Conservation (phyloP, 2,113 vertebrate species). For the Gnathonemus longibarbis region DNA sequence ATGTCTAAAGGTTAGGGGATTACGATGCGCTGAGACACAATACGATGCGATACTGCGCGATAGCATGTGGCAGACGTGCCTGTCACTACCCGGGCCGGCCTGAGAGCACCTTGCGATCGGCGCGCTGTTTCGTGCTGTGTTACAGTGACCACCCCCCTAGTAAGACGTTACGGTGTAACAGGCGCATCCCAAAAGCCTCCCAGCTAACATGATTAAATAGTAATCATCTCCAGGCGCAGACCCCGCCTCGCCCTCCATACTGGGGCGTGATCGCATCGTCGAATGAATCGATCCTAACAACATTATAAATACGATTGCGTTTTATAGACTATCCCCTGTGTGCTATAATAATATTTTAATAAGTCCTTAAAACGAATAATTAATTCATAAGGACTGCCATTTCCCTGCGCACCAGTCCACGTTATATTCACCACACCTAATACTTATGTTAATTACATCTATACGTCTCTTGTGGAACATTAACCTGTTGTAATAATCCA, state of each 20-base stretch:
- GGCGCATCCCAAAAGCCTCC: slow-evolving; percentile 30
- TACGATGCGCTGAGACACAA: neutral
- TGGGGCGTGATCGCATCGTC: slow-evolving; percentile 29
- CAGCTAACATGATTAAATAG: slow-evolving; percentile 40
- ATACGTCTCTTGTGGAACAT: neutral
- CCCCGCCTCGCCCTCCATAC: slow-evolving; percentile 51
- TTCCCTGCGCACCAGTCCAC: neutral
- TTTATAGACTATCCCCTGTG: neutral
- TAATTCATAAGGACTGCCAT: neutral
- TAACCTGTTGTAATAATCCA: neutral
- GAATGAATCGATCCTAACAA: neutral
- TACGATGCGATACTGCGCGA: neutral
- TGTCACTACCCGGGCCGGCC: neutral
- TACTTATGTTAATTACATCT: neutral
- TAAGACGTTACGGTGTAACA: neutral
- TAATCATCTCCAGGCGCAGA: slow-evolving; percentile 44
- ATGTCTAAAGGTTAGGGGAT: slow-evolving; percentile 46
- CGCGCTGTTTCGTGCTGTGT: neutral
- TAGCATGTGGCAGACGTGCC: neutral
- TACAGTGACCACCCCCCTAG: neutral
- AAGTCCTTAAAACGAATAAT: neutral
- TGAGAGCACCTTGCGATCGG: neutral
- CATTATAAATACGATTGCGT: neutral
- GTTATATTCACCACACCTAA: neutral
- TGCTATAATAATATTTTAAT: neutral